Conservation (phyloP, 2,888 invertebrate genomes). For the Oscheius sp. region DNA sequence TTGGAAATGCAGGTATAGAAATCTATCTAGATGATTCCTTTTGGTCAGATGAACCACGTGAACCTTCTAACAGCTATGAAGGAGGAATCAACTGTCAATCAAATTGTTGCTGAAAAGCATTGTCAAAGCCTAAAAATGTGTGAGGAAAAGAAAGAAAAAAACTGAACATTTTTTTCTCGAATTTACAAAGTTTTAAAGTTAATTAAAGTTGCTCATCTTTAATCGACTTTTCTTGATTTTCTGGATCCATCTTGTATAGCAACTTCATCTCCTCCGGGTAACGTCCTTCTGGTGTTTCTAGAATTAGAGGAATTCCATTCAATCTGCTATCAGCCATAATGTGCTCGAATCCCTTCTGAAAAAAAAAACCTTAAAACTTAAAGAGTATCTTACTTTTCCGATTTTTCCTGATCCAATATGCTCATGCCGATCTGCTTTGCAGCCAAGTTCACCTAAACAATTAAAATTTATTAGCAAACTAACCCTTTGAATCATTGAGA, state of each 20-base stretch:
- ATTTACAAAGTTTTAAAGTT: too few relatives aligned
- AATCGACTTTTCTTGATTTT: too few relatives aligned
- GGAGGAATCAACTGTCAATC: not conserved
- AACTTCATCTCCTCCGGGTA: constrained; percentile 57
- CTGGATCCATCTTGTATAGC: constrained; percentile 52
- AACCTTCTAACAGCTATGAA: not conserved
- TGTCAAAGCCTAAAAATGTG: not conserved
- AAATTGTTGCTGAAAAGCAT: not conserved
- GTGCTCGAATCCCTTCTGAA: constrained; percentile 69
- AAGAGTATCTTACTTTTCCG: constrained; percentile 57
- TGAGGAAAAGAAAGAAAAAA: too few relatives aligned
- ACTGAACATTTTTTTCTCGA: too few relatives aligned
- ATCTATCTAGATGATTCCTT: not conserved
- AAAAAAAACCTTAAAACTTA: not conserved
- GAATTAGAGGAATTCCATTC: constrained; percentile 71
- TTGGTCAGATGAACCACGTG: not conserved
- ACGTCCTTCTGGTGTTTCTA: constrained; percentile 71
- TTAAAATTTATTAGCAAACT: constrained; percentile 16
- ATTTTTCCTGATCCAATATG: constrained; percentile 73
- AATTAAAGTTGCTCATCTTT: too few relatives aligned
- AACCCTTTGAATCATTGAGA: constrained; percentile 74
- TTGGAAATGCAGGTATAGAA: not conserved
- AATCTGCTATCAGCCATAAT: constrained; percentile 72
- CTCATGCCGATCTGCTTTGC: constrained; percentile 73
- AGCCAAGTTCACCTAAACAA: constrained; percentile 71